These are phyloP conservation scores for Danio aesculapii DNA, from an alignment of 2,797 vertebrate species.

Conservation along the genomic window DNA sequence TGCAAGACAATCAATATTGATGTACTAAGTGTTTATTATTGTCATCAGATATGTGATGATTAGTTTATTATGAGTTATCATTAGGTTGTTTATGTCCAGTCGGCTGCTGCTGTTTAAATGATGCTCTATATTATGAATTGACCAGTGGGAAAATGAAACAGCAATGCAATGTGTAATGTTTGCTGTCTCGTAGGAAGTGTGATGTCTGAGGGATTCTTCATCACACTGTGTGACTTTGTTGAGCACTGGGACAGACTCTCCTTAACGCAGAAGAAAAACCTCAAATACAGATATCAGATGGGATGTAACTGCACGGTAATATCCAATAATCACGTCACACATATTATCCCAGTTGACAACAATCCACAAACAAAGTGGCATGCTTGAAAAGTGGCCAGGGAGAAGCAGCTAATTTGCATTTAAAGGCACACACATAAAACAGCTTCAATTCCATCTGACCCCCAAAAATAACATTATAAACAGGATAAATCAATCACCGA, in stretches of 20 bases:
- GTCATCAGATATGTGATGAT: no score
- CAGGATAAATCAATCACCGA: no score
- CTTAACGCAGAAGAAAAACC: constrained; percentile 88
- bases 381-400: no score
- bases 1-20: no score
- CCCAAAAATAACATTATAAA: no score
- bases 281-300: constrained; percentile 92
- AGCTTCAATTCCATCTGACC: neutral
- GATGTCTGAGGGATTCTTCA: constrained; percentile 84
- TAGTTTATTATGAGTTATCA: no score
- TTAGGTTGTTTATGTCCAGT: no score
- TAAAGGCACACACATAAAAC: neutral
- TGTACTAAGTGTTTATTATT: no score
- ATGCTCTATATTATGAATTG: neutral
- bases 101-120: no score
- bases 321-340: neutral
- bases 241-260: constrained; percentile 91
- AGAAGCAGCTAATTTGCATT: no score
- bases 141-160: neutral
- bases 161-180: neutral
- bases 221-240: constrained; percentile 89
- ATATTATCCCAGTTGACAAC: neutral
- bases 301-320: constrained; percentile 94
- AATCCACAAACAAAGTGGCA: neutral
- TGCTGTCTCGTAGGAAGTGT: constrained; percentile 81